Evolutionary conservation across 2,888 invertebrate genomes (phyloP).

Genomic region (Platycheirus rosarum): DNA sequence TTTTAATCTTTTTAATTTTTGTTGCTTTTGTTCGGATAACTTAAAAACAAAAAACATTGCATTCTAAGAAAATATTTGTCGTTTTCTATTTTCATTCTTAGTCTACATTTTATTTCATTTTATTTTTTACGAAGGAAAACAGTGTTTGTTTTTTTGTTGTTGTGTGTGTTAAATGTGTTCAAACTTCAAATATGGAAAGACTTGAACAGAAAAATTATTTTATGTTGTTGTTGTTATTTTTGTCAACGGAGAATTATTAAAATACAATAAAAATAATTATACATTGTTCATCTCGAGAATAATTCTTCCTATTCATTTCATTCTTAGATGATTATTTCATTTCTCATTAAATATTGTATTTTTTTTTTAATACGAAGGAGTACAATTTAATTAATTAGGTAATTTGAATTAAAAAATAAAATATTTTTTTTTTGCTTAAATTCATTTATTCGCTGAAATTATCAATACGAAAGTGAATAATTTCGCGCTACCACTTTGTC

Average conservation of each 20-base stretch:
- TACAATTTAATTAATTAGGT: conserved; percentile 54
- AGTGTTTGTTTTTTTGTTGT: conserved; percentile 24
- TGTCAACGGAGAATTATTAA: conserved; percentile 14
- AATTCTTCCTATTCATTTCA: conserved; percentile 25
- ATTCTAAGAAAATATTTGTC: conserved; percentile 60
- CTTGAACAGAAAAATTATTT: conserved; percentile 7
- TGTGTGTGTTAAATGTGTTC: conserved; percentile 26
- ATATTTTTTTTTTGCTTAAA: conserved; percentile 13
- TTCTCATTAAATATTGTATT: conserved; percentile 23
- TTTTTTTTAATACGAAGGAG: conserved; percentile 52
- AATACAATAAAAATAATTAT: conserved; percentile 31
- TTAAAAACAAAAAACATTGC: conserved; percentile 58
- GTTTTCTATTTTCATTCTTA: conserved; percentile 30
- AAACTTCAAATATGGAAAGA: no score
- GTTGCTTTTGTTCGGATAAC: conserved; percentile 54
- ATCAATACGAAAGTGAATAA: conserved; percentile 25
- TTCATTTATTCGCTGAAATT: conserved; percentile 27
- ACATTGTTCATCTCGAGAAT: conserved; percentile 43
- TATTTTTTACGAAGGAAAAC: conserved; percentile 51
- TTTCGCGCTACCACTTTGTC: conserved; percentile 2
- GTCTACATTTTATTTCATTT: conserved; percentile 17
- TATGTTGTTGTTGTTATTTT: conserved; percentile 1
- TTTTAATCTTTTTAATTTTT: no score
- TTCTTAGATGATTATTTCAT: conserved; percentile 42
- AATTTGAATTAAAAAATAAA: conserved; percentile 46